Conservation (phyloP, 2,797 vertebrate species). For the Mormyrops attenuatus region DNA sequence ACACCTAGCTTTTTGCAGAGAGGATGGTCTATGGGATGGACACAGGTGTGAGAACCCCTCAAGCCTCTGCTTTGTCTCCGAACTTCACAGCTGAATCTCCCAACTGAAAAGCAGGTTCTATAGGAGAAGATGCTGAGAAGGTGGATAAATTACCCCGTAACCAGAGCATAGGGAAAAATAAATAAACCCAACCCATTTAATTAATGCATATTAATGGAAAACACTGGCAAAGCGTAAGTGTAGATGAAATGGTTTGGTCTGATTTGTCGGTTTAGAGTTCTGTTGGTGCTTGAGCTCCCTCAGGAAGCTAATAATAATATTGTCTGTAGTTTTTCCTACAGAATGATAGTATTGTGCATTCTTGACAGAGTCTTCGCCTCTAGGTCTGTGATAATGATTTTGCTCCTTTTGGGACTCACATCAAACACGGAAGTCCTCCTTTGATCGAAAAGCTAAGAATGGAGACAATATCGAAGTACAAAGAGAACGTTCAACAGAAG, state of each 20-base stretch:
- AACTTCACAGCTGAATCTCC: not conserved
- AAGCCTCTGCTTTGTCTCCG: not conserved
- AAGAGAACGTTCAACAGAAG: not conserved
- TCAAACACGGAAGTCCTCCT: slow-evolving; percentile 8
- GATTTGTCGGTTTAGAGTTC: not conserved
- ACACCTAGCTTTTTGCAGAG: not conserved
- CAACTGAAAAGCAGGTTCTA: not conserved
- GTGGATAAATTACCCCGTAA: not conserved
- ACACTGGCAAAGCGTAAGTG: not conserved
- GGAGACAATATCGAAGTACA: slow-evolving; percentile 3
- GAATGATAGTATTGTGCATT: not conserved
- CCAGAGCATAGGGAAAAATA: not conserved
- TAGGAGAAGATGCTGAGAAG: not conserved
- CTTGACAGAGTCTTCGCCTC: not conserved
- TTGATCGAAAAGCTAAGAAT: slow-evolving; percentile 10
- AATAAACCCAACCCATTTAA: not conserved
- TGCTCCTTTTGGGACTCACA: slow-evolving; percentile 10
- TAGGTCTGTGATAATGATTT: not conserved
- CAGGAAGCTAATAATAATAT: not conserved
- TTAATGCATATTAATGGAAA: not conserved
- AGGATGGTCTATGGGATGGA: not conserved
- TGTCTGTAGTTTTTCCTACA: not conserved
- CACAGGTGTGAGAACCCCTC: not conserved
- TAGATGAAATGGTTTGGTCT: not conserved
- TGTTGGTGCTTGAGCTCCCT: not conserved